phyloP scores from a whole-genome alignment of 2,113 vertebrate species.

The Nycticorax nycticorax region DNA sequence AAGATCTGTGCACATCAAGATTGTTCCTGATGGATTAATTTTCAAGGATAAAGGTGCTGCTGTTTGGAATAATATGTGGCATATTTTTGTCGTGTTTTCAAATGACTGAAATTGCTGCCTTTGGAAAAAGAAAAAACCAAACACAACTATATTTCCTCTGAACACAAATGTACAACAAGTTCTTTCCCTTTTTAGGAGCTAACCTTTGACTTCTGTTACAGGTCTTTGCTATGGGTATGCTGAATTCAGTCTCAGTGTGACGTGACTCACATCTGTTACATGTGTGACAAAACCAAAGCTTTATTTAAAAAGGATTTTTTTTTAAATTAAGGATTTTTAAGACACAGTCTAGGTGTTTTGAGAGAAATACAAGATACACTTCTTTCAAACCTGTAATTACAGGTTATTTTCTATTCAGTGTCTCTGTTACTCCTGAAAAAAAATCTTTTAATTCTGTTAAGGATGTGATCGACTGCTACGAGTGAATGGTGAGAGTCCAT shows the following conservation, averaged over 20 bases:
- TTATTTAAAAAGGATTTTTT: neutral
- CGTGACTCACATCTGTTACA: neutral
- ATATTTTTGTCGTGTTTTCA: conserved; percentile 34
- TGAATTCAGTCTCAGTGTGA: neutral
- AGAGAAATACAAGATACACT: neutral
- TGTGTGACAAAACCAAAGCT: neutral
- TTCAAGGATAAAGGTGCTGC: neutral
- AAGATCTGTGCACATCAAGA: neutral
- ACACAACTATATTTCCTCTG: neutral
- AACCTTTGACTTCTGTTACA: neutral
- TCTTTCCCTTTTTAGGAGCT: neutral
- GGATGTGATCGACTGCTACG: neutral
- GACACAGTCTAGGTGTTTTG: neutral
- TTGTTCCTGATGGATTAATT: conserved; percentile 24
- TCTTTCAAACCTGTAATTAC: neutral
- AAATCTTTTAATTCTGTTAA: neutral
- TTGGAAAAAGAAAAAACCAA: neutral
- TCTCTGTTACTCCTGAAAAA: conserved; percentile 39
- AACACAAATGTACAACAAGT: neutral
- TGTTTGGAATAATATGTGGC: neutral
- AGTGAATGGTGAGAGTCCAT: neutral
- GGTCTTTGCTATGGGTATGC: neutral
- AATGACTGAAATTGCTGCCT: neutral
- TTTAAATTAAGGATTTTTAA: no score
- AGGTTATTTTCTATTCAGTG: neutral